Evolutionary conservation across 1,140 invertebrate species (phyloP).

Genomic region (Drosophila obscura): DNA sequence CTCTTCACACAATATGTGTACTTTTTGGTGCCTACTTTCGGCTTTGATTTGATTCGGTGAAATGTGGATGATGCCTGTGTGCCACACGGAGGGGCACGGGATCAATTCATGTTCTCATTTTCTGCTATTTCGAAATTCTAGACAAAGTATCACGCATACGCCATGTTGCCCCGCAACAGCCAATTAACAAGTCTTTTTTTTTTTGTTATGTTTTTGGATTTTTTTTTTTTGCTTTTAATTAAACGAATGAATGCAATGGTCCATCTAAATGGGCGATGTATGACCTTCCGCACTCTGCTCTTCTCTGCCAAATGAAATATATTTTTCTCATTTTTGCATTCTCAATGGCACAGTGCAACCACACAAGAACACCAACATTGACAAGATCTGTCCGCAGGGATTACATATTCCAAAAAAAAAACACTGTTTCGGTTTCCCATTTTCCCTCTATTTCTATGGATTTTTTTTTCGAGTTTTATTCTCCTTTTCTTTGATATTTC

Average conservation of each 20-base stretch:
- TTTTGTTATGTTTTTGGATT: conserved; percentile 19
- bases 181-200: conserved; percentile 61
- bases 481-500: not conserved
- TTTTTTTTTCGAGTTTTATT: not conserved
- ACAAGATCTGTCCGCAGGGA: conserved; percentile 26
- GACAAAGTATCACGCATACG: conserved; percentile 39
- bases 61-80: conserved; percentile 36
- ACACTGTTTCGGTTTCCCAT: not conserved
- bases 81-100: conserved; percentile 9
- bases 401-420: not conserved
- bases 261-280: conserved; percentile 22
- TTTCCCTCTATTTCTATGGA: not conserved
- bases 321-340: conserved; percentile 27
- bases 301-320: conserved; percentile 13
- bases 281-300: conserved; percentile 25
- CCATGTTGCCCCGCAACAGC: conserved; percentile 34
- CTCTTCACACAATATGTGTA: conserved; percentile 23
- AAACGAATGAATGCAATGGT: conserved; percentile 55
- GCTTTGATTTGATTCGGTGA: conserved; percentile 52
- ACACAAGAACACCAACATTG: conserved; percentile 18
- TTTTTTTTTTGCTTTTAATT: conserved; percentile 63
- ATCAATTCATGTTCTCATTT: conserved; percentile 37
- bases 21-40: conserved; percentile 61
- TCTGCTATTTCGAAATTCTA: conserved; percentile 19
- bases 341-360: conserved; percentile 27